Evolutionary conservation across 2,888 invertebrate genomes (phyloP).

Genomic region (Acrocera orbiculus): DNA sequence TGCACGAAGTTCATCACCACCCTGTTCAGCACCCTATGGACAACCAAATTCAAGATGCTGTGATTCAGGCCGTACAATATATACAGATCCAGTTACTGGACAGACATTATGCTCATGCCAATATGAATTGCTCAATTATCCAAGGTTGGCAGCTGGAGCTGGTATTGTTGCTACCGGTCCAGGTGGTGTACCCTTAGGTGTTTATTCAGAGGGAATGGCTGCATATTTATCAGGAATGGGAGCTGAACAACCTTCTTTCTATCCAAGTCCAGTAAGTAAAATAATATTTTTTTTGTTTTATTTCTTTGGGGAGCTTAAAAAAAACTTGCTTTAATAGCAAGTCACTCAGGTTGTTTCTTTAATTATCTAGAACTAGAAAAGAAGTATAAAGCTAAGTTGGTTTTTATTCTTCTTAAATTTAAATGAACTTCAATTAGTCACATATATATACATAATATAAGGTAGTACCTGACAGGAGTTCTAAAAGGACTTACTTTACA

Average conservation of each 20-base stretch:
- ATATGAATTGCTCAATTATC: slow-evolving; percentile 65
- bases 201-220: slow-evolving; percentile 69
- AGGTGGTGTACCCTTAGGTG: slow-evolving; percentile 57
- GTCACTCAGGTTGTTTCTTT: too few species aligned
- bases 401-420: too few species aligned
- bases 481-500: too few species aligned
- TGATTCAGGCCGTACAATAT: slow-evolving; percentile 80
- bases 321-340: too few species aligned
- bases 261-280: slow-evolving; percentile 62
- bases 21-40: slow-evolving; percentile 34
- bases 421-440: too few species aligned
- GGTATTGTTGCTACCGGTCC: slow-evolving; percentile 32
- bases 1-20: slow-evolving; percentile 35
- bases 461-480: too few species aligned
- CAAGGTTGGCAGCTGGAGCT: slow-evolving; percentile 45
- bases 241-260: slow-evolving; percentile 73
- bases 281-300: neutral
- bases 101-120: slow-evolving; percentile 82
- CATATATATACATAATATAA: too few species aligned
- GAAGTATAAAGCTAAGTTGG: too few species aligned
- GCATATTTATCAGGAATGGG: slow-evolving; percentile 72
- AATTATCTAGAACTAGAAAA: too few species aligned
- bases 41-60: slow-evolving; percentile 48
- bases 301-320: too few species aligned
- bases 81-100: slow-evolving; percentile 76